phyloP scores from a whole-genome alignment of 2,113 vertebrate species.

The Scartelaos histophorus region DNA sequence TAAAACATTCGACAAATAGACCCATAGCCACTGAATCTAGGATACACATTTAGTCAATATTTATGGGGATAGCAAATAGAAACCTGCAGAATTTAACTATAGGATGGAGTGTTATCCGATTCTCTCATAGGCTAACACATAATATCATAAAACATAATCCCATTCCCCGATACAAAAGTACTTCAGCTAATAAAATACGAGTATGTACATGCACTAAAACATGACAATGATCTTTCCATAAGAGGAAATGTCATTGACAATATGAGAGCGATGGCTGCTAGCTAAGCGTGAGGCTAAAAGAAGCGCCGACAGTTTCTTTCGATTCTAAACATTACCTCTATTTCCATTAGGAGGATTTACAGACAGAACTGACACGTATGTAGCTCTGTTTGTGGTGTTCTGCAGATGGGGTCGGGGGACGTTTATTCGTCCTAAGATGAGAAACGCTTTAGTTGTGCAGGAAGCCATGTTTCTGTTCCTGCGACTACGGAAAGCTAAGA shows the following conservation, averaged over 20 bases:
- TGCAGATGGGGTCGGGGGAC: conserved; percentile 20
- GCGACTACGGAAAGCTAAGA: conserved; percentile 33
- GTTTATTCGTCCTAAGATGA: conserved; percentile 60
- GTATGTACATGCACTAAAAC: no score
- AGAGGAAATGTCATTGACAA: conserved; percentile 2
- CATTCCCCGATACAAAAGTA: no score
- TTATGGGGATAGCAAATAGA: no score
- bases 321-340: conserved; percentile 49
- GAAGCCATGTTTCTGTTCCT: conserved; percentile 66
- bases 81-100: no score
- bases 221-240: not conserved
- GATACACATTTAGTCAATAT: no score
- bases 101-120: no score
- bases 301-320: not conserved
- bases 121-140: no score
- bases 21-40: no score
- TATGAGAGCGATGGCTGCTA: not conserved
- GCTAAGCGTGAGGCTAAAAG: conserved; percentile 1
- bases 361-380: conserved; percentile 40
- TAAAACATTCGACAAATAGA: no score
- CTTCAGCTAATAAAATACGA: no score
- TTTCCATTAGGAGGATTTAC: conserved; percentile 7
- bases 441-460: conserved; percentile 26
- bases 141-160: no score
- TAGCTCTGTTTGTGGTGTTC: conserved; percentile 16